A percentile compares a stretch with the other conserved stretches of the same genome.
These are phyloP conservation scores for Iselma pallidipennis DNA, from an alignment of 2,888 invertebrate genomes.

Conservation along the genomic window DNA sequence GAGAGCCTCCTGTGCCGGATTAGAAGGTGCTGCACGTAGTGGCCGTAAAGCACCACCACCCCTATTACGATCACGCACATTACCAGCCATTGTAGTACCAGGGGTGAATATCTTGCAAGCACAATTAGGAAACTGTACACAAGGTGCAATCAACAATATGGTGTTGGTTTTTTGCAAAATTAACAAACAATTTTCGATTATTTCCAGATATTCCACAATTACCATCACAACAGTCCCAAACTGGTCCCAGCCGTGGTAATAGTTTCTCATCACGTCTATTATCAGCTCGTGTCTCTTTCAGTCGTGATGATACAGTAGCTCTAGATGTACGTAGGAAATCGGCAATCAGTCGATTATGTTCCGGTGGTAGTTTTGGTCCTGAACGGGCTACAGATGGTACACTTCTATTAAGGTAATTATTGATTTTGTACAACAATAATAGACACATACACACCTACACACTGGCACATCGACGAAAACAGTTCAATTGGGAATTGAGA, in stretches of 20 bases:
- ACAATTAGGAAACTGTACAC: conserved; percentile 73
- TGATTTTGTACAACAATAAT: too few species aligned
- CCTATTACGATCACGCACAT: conserved; percentile 78
- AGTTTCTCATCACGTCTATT: conserved; percentile 43
- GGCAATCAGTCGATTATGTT: conserved; percentile 52
- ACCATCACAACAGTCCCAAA: background rate
- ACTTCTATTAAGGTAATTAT: conserved; percentile 63
- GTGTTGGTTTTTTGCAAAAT: conserved; percentile 7
- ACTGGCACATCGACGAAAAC: too few species aligned
- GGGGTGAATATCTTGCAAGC: conserved; percentile 81
- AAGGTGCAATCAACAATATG: conserved; percentile 51
- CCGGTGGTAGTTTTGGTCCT: conserved; percentile 53
- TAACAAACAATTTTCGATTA: background rate
- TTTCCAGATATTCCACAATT: conserved; percentile 12
- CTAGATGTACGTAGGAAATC: conserved; percentile 52
- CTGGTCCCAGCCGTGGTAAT: conserved; percentile 9
- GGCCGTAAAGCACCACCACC: conserved; percentile 63
- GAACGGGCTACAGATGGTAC: conserved; percentile 64
- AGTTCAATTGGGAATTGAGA: too few species aligned
- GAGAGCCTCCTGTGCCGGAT: conserved; percentile 60
- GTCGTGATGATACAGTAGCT: conserved; percentile 45
- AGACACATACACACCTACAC: too few species aligned
- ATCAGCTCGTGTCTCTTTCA: conserved; percentile 49
- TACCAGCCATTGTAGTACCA: conserved; percentile 86
- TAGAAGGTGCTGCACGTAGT: conserved; percentile 58